Conservation (phyloP, 2,888 invertebrate species). For the Agrilus mali region DNA sequence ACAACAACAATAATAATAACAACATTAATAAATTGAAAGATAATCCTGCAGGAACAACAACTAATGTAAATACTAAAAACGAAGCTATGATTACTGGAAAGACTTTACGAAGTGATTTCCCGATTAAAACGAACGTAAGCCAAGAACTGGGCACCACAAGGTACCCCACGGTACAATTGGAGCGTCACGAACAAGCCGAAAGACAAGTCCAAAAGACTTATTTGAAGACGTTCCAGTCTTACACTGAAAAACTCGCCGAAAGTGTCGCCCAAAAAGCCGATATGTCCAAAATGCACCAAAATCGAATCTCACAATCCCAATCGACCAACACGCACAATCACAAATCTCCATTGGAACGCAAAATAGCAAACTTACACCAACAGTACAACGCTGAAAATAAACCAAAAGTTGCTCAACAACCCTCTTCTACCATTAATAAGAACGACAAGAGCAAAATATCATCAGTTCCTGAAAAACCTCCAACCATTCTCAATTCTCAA, state of each 20-base stretch:
- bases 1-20: conserved; percentile 13
- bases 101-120: conserved; percentile 16
- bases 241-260: conserved; percentile 19
- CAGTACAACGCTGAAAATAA: conserved; percentile 25
- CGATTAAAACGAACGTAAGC: conserved; percentile 12
- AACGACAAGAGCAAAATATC: conserved; percentile 11
- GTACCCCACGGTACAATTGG: conserved; percentile 20
- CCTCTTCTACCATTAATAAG: conserved; percentile 5
- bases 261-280: conserved; percentile 9
- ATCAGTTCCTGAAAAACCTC: conserved; percentile 9
- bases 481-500: conserved; percentile 10
- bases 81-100: conserved; percentile 8
- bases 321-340: conserved; percentile 10
- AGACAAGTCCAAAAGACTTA: conserved; percentile 25
- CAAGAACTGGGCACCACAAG: conserved; percentile 13
- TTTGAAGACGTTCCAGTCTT: conserved; percentile 27
- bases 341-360: conserved; percentile 15
- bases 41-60: not conserved
- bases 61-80: not conserved
- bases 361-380: conserved; percentile 27
- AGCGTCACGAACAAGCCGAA: conserved; percentile 21
- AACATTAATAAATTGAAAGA: not conserved
- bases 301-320: conserved; percentile 4
- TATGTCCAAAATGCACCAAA: conserved; percentile 4
- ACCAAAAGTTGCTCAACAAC: conserved; percentile 9